phyloP scores from a whole-genome alignment of 2,888 invertebrate genomes.

The Melanotus villosus region DNA sequence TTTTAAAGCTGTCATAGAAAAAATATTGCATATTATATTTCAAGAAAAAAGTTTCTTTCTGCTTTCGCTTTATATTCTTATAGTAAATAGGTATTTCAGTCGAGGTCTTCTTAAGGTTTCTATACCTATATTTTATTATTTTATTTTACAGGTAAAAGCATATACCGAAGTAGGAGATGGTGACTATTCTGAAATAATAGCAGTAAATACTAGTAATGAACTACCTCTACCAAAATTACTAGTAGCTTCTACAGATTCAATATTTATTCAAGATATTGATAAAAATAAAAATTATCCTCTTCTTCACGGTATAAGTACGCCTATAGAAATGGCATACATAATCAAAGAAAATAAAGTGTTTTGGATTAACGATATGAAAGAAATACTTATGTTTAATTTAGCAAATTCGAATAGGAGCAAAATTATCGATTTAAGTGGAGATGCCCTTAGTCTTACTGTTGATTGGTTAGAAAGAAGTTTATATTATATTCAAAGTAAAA shows the following conservation, averaged over 20 bases:
- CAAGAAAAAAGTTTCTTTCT: too few species aligned
- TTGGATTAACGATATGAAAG: slow-evolving; percentile 86
- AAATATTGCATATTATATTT: not conserved
- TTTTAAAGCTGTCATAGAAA: not conserved
- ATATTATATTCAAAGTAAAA: slow-evolving; percentile 80
- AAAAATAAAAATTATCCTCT: slow-evolving; percentile 71
- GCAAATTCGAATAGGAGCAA: slow-evolving; percentile 72
- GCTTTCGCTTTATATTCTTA: too few species aligned
- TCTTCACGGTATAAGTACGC: slow-evolving; percentile 75
- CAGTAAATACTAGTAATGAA: slow-evolving; percentile 79
- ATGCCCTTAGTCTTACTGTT: slow-evolving; percentile 78
- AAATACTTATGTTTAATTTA: slow-evolving; percentile 76
- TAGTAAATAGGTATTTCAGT: too few species aligned
- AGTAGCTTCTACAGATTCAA: slow-evolving; percentile 80
- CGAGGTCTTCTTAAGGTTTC: too few species aligned
- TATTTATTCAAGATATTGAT: slow-evolving; percentile 84
- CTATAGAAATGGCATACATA: slow-evolving; percentile 78
- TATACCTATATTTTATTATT: too few species aligned
- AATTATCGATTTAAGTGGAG: slow-evolving; percentile 73
- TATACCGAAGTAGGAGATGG: slow-evolving; percentile 86
- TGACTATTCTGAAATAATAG: slow-evolving; percentile 76
- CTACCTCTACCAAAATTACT: slow-evolving; percentile 85
- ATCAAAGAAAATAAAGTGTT: slow-evolving; percentile 82
- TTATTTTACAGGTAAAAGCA: slow-evolving; percentile 78
- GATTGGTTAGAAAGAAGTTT: slow-evolving; percentile 92